Evolutionary conservation across 1,140 invertebrate genomes (phyloP).

Genomic region (Drosophila subpulchrella): DNA sequence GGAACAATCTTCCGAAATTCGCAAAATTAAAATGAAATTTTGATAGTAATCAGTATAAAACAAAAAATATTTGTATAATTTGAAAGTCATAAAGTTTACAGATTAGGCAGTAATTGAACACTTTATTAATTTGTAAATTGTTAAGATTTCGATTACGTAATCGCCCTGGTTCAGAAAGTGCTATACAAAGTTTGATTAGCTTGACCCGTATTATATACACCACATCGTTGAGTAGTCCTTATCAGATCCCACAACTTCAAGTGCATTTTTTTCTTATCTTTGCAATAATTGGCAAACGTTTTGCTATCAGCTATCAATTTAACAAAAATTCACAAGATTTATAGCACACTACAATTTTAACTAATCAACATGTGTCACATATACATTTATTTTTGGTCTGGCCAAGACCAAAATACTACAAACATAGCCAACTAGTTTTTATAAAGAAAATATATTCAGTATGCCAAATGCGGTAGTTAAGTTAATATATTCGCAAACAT

Average conservation of each 20-base stretch:
- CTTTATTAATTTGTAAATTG: too few species aligned
- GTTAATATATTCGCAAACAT: slow-evolving; percentile 48
- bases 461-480: slow-evolving; percentile 39
- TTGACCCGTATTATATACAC: slow-evolving; percentile 1
- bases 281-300: slow-evolving; percentile 54
- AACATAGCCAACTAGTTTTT: slow-evolving; percentile 60
- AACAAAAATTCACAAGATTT: slow-evolving; percentile 36
- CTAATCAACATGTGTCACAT: slow-evolving; percentile 40
- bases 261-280: slow-evolving; percentile 65
- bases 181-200: not conserved
- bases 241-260: slow-evolving; percentile 47
- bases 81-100: too few species aligned
- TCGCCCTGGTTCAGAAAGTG: not conserved
- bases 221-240: slow-evolving; percentile 17
- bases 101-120: too few species aligned
- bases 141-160: not conserved
- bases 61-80: too few species aligned
- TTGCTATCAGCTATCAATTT: slow-evolving; percentile 37
- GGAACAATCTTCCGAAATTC: too few species aligned
- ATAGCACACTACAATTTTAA: slow-evolving; percentile 40
- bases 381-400: slow-evolving; percentile 53
- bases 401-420: slow-evolving; percentile 26
- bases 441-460: slow-evolving; percentile 25
- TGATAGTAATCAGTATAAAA: too few species aligned
- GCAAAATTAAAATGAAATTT: too few species aligned